phyloP scores from a whole-genome alignment of 1,140 invertebrate genomes.

The Solenopsis fugax region DNA sequence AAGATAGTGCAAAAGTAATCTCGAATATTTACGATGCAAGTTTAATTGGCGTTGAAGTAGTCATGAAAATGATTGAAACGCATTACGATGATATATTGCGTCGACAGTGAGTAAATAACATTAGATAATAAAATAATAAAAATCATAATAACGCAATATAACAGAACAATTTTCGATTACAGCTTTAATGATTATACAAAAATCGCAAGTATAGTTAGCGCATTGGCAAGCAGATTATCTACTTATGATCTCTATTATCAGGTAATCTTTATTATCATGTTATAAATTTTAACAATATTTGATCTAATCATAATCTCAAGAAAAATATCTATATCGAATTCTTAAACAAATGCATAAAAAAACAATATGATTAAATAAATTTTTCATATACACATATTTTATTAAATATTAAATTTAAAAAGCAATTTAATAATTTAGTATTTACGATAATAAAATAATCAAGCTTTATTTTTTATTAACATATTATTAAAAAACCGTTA shows the following conservation, averaged over 20 bases:
- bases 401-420: slow-evolving; percentile 14
- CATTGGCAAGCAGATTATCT: slow-evolving; percentile 71
- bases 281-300: slow-evolving; percentile 4
- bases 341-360: neutral
- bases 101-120: slow-evolving; percentile 84
- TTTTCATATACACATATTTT: neutral
- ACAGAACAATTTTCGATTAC: neutral
- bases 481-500: neutral
- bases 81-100: slow-evolving; percentile 82
- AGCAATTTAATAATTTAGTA: neutral
- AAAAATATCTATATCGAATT: neutral
- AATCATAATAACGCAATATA: neutral
- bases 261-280: slow-evolving; percentile 62
- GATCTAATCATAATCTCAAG: neutral
- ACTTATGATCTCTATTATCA: slow-evolving; percentile 60
- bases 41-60: slow-evolving; percentile 83
- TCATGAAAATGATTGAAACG: slow-evolving; percentile 85
- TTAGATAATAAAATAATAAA: neutral
- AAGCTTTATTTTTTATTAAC: neutral
- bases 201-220: slow-evolving; percentile 65
- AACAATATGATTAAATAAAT: neutral
- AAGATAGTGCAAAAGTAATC: slow-evolving; percentile 79
- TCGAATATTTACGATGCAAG: slow-evolving; percentile 83
- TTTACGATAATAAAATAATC: neutral
- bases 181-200: slow-evolving; percentile 71